Base-by-base conservation (phyloP, 23 tunicate genomes). In the Trididemnum clinides region DNA sequence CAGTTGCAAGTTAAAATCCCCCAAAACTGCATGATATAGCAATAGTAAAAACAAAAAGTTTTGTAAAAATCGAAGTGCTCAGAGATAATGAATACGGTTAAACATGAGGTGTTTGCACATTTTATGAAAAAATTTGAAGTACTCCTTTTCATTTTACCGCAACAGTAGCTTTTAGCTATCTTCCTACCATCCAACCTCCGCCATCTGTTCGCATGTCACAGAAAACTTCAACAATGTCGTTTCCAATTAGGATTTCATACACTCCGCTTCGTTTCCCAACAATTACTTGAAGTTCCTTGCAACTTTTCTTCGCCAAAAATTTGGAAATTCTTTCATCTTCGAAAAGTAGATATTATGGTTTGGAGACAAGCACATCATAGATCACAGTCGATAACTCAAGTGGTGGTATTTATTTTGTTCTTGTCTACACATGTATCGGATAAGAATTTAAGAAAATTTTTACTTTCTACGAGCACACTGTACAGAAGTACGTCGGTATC, bases 171-270 rank as follows among this genome's bases (percentile, higher is more conserved):
- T n/a, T n/a, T n/a, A n/a, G n/a, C n/a, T n/a, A n/a, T n/a, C n/a
- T 44, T 12, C 75, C 12, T 37, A 74, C 80, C 57, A 39, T 74
- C 80, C 80, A 74, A 20, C 80, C 80, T 19, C 80, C 80, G 28
- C 28, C 80, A 37, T 74, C 80, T 5, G 80, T 74, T 18, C 22
- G 6, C 80, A 74, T 74, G 57, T 74, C 80, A 27, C 80, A 74
- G 38, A n/a, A 74, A 23, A 74, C 80, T 28, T 39, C 32, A 15
- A 35, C 57, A 23, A 36, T 38, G 27, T 22, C 33, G 4, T 25
- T 44, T 7, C 57, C 59, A 5, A 39, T 36, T 19, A 22, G 10
- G 22, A 74, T 38, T 27, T 22, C 30, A 74, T 74, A 74, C 30
- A 74, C 80, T 4, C 80, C 80, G 57, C 80, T 74, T 31, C 75